Evolutionary conservation across 2,113 vertebrate species (phyloP), one percentile per base, ranked within the genome.

Genomic region (Abramis brama): DNA sequence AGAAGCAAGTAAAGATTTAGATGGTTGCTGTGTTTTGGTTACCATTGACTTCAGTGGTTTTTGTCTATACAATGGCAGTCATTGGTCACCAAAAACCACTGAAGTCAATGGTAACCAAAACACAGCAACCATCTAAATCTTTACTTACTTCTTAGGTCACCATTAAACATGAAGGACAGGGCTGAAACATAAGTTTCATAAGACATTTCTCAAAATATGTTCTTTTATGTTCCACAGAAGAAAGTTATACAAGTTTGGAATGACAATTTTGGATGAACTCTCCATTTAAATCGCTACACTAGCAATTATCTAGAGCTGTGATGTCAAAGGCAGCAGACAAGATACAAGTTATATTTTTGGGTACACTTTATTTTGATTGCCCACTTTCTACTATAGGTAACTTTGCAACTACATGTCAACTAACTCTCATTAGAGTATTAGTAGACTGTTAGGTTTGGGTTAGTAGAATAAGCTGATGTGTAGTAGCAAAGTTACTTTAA

Each of bases 151-250:
- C 27, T 33, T 52, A 52, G 74, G n/a, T 76, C 45, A 59, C 71
- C 5, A 62, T 13, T 64, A 50, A 30, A 75, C 39, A 52, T 85
- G 43, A 85, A 85, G 73, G 83, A 55, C 73, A 36, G 15, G 43
- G 21, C 83, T 96, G 96, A 96, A 97, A 96, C 96, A 96, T 96
- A 96, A 96, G 97, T 92, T 33, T 33, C 33, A 33, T 33, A 4
- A 33, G 50, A 15, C 50, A 17, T 52, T 13, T 15, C 6, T 66
- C 2, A 15, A 30, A 30, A 66, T 30, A 30, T 30, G 1, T 2
- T 2, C 21, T 15, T 59, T 59, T 21, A 59, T 64, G 25, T 27
- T 64, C 12, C 13, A 33, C 64, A 30, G 25, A 66, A 66, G 9
- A 73, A 6, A 73, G 36, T 68, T 17, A 43, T 43, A 12, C 5